Conservation (phyloP, 1,140 invertebrate genomes). For the Gryon sp. region DNA sequence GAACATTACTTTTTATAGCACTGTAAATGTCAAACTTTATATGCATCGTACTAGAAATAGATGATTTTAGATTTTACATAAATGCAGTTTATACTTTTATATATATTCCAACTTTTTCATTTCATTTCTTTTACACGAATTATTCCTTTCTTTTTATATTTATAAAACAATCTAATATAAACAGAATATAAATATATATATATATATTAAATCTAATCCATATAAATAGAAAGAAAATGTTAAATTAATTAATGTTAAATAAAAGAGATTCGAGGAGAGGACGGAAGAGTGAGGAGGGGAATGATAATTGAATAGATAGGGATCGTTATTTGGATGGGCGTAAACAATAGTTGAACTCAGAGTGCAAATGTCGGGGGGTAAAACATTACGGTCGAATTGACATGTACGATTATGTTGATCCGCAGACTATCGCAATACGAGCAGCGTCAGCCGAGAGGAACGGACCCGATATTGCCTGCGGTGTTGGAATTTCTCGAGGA, state of each 20-base stretch:
- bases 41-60: background rate
- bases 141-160: too few relatives aligned
- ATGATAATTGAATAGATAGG: constrained; percentile 1
- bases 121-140: too few relatives aligned
- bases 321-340: background rate
- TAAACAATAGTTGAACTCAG: constrained; percentile 22
- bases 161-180: too few relatives aligned
- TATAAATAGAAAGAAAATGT: too few relatives aligned
- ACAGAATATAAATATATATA: too few relatives aligned
- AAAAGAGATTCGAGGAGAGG: too few relatives aligned
- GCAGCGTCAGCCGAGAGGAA: constrained; percentile 82
- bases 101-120: too few relatives aligned
- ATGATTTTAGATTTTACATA: too few relatives aligned
- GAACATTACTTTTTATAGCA: constrained; percentile 7
- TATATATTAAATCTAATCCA: too few relatives aligned
- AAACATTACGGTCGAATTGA: constrained; percentile 30
- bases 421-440: constrained; percentile 80
- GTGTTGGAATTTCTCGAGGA: constrained; percentile 97
- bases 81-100: too few relatives aligned
- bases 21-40: constrained; percentile 14
- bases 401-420: constrained; percentile 40
- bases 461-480: constrained; percentile 95
- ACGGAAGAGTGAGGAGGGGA: too few relatives aligned
- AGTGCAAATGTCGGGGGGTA: constrained; percentile 36
- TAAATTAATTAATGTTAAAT: too few relatives aligned